phyloP scores from a whole-genome alignment of 2,797 vertebrate species.

The Cryptoblepharus egeriae region DNA sequence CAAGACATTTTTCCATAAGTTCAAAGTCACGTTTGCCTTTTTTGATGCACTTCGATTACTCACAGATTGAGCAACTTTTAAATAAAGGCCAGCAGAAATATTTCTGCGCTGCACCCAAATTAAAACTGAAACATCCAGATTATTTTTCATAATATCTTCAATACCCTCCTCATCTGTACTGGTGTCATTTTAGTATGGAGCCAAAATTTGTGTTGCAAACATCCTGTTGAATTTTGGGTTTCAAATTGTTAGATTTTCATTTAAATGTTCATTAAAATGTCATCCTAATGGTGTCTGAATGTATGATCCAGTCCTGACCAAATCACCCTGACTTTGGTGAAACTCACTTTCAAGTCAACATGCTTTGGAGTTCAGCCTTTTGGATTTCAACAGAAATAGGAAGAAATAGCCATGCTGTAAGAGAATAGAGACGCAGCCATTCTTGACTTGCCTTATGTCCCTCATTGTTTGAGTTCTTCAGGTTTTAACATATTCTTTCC shows the following conservation, averaged over 20 bases:
- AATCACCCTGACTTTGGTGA: not conserved
- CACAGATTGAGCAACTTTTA: conserved; percentile 53
- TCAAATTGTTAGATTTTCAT: not conserved
- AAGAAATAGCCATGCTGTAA: not conserved
- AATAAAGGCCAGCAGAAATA: conserved; percentile 3
- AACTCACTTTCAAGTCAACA: not conserved
- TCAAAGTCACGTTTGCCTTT: conserved; percentile 62
- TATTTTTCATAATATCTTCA: conserved; percentile 39
- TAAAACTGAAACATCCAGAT: conserved; percentile 59
- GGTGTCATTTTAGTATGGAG: conserved; percentile 20
- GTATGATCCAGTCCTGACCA: not conserved
- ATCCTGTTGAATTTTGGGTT: not conserved
- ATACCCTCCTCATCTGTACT: conserved; percentile 18
- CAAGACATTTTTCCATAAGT: conserved; percentile 67
- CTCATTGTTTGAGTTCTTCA: too few relatives aligned
- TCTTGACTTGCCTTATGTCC: not conserved
- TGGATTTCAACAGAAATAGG: too few relatives aligned
- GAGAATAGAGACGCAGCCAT: not conserved
- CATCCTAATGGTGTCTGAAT: not conserved
- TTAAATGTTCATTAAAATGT: not conserved
- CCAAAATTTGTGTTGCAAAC: not conserved
- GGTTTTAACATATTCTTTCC: not conserved
- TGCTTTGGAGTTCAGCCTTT: not conserved
- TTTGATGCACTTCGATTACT: conserved; percentile 53
- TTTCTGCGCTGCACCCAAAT: conserved; percentile 50